Conservation (phyloP, 2,797 vertebrate species). For the Tokudaia tokunoshimensis region DNA sequence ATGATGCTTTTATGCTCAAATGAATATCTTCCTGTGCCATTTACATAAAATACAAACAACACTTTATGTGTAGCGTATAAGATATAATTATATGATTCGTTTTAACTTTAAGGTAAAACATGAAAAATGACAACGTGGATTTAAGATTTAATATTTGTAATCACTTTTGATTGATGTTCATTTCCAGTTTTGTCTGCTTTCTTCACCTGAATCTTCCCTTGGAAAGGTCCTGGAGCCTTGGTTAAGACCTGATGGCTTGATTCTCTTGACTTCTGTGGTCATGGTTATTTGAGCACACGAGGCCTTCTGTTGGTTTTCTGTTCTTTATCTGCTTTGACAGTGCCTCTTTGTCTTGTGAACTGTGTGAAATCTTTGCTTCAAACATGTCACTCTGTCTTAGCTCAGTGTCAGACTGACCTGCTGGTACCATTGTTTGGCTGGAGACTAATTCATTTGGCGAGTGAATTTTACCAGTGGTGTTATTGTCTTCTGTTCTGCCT, state of each 20-base stretch:
- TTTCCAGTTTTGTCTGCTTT: no score
- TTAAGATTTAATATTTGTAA: not conserved
- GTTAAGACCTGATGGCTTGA: not conserved
- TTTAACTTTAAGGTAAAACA: not conserved
- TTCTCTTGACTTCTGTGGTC: not conserved
- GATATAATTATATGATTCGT: not conserved
- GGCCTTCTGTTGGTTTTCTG: constrained; percentile 35
- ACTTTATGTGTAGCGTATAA: not conserved
- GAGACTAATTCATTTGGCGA: constrained; percentile 25
- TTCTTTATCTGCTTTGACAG: not conserved
- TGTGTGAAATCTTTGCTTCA: constrained; percentile 47
- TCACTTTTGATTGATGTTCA: not conserved
- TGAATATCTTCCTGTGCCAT: not conserved
- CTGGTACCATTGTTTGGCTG: not conserved
- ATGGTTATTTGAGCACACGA: not conserved
- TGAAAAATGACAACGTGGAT: not conserved
- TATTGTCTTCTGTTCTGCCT: not conserved
- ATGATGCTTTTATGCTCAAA: not conserved
- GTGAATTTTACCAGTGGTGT: not conserved
- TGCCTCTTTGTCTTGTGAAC: constrained; percentile 40
- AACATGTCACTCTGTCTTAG: constrained; percentile 36
- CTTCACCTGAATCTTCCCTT: not conserved
- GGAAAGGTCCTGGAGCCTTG: not conserved
- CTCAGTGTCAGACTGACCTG: constrained; percentile 47
- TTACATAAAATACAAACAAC: not conserved